A percentile compares a stretch with the other conserved stretches of the same genome.
Conservation (phyloP, 1,140 invertebrate genomes). For the Bombus affinis region DNA sequence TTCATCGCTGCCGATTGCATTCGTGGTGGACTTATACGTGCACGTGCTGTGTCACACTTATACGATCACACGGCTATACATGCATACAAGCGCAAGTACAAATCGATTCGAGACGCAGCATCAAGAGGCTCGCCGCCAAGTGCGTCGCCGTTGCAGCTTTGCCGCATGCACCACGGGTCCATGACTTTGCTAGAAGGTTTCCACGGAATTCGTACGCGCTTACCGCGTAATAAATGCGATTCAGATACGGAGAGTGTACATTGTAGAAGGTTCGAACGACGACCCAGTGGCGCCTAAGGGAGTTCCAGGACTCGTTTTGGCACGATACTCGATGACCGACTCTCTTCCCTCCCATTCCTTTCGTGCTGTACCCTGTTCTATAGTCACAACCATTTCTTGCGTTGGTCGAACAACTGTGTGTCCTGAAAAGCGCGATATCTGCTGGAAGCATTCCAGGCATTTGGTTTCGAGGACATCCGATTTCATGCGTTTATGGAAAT, state of each 20-base stretch:
- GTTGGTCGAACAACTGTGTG: slow-evolving; percentile 16
- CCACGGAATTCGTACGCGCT: neutral
- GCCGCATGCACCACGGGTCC: neutral
- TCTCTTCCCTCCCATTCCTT: slow-evolving; percentile 12
- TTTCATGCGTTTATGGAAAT: slow-evolving; percentile 51
- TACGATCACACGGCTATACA: neutral
- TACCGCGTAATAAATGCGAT: slow-evolving; percentile 44
- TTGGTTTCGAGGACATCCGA: slow-evolving; percentile 34
- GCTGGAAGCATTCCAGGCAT: slow-evolving; percentile 62
- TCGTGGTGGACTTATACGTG: neutral
- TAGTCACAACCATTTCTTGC: slow-evolving; percentile 25
- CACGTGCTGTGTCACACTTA: neutral
- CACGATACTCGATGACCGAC: slow-evolving; percentile 45
- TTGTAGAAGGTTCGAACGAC: slow-evolving; percentile 36
- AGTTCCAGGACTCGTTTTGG: slow-evolving; percentile 45
- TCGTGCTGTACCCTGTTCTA: neutral
- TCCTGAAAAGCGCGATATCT: slow-evolving; percentile 53
- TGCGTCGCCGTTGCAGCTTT: slow-evolving; percentile 26
- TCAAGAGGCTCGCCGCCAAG: slow-evolving; percentile 28
- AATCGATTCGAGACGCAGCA: slow-evolving; percentile 37
- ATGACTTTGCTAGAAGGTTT: neutral
- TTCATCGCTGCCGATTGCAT: slow-evolving; percentile 35
- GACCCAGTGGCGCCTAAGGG: slow-evolving; percentile 45
- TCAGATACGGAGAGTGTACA: slow-evolving; percentile 39
- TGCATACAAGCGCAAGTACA: neutral